phyloP scores from a whole-genome alignment of 2,888 invertebrate genomes.

The Phengaris alcon region DNA sequence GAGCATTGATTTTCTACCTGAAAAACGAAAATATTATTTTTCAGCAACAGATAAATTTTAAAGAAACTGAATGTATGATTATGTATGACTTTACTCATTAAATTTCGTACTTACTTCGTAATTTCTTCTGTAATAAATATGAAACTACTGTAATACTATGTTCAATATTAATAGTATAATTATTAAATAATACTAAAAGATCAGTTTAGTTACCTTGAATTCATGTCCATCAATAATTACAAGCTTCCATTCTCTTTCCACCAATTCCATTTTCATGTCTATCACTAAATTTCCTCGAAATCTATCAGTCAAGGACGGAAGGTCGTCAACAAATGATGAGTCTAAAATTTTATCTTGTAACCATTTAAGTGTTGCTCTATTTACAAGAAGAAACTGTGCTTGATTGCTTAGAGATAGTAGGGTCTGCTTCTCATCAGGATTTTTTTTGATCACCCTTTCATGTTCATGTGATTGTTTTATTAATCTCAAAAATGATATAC shows the following conservation, averaged over 20 bases:
- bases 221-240: conserved; percentile 82
- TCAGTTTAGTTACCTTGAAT: conserved; percentile 78
- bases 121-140: too few species aligned
- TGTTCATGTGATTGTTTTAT: conserved; percentile 79
- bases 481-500: conserved; percentile 83
- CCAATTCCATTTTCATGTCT: conserved; percentile 84
- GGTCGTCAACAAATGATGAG: conserved; percentile 68
- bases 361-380: conserved; percentile 87
- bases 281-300: conserved; percentile 96
- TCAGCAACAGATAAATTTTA: neutral
- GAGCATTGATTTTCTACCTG: conserved; percentile 90
- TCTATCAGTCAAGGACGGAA: conserved; percentile 83
- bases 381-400: conserved; percentile 91
- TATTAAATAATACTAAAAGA: neutral
- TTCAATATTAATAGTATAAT: too few species aligned
- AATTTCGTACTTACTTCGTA: too few species aligned
- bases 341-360: conserved; percentile 81
- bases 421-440: conserved; percentile 48
- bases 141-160: too few species aligned
- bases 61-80: too few species aligned
- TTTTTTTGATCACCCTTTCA: conserved; percentile 57
- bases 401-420: conserved; percentile 86
- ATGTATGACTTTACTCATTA: too few species aligned
- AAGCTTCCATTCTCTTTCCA: conserved; percentile 85
- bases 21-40: conserved; percentile 31